Conservation (phyloP, 2,797 vertebrate species). For the Sciurus carolinensis region DNA sequence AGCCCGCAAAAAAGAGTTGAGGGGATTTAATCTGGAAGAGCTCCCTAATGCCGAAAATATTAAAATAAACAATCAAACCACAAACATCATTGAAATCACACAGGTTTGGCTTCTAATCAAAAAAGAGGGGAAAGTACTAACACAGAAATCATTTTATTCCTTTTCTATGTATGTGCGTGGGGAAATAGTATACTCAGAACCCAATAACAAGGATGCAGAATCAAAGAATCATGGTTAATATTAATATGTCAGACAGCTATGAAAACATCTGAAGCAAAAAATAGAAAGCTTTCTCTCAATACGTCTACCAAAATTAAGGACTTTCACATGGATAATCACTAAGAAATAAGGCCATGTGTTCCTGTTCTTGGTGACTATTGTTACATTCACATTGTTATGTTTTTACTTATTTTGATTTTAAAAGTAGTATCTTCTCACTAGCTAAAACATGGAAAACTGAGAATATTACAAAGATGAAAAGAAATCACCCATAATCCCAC, state of each 20-base stretch:
- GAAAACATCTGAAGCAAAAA: conserved; percentile 49
- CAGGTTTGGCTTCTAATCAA: neutral
- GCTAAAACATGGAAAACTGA: conserved; percentile 19
- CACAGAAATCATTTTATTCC: neutral
- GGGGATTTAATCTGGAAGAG: neutral
- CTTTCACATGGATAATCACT: neutral
- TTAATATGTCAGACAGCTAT: neutral
- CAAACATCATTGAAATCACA: conserved; percentile 12
- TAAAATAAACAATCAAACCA: neutral
- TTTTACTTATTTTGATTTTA: neutral
- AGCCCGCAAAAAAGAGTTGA: neutral
- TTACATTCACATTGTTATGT: neutral
- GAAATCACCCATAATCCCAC: neutral
- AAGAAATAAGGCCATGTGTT: neutral
- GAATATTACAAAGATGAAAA: neutral
- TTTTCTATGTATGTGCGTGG: neutral
- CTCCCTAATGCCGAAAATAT: neutral
- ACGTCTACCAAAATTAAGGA: neutral
- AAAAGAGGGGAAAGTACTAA: neutral
- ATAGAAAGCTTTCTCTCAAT: neutral
- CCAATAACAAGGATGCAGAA: conserved; percentile 21
- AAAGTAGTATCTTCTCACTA: conserved; percentile 3
- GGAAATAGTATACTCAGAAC: neutral
- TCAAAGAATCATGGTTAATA: neutral
- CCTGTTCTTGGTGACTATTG: neutral